phyloP scores from a whole-genome alignment of 92 coral and sea anemone genomes.

The Palythoa grandis region DNA sequence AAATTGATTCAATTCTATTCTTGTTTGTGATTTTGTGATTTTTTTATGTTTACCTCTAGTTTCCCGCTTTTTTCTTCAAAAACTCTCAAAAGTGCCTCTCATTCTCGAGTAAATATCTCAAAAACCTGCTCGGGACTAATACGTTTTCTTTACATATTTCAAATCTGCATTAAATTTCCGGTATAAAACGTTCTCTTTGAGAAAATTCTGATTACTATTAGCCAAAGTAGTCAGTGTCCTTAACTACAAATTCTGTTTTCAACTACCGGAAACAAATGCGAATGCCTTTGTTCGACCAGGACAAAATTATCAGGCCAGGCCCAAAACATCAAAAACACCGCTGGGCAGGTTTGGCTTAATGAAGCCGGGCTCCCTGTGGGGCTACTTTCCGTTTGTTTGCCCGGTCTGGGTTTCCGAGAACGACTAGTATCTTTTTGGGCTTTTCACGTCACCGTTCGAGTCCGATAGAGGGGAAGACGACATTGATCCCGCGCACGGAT shows the following conservation, averaged over 20 bases:
- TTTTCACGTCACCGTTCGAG: too few species aligned
- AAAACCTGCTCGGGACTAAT: conserved; percentile 5
- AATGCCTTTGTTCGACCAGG: too few species aligned
- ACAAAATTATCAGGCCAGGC: too few species aligned
- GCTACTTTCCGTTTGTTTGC: too few species aligned
- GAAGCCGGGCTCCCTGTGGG: too few species aligned
- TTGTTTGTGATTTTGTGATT: conserved; percentile 2
- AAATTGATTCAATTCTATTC: background rate
- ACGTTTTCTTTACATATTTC: background rate
- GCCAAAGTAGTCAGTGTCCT: conserved; percentile 2
- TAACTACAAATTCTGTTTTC: conserved; percentile 2
- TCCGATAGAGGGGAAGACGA: too few species aligned
- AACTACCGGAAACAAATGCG: too few species aligned
- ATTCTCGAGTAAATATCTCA: conserved; percentile 3
- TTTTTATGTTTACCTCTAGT: conserved; percentile 2
- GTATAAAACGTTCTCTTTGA: conserved; percentile 3
- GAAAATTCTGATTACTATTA: background rate
- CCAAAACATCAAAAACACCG: too few species aligned
- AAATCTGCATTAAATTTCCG: conserved; percentile 3
- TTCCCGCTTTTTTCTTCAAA: conserved; percentile 4
- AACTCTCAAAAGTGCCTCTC: conserved; percentile 5
- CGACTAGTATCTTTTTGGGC: too few species aligned
- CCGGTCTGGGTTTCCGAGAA: too few species aligned
- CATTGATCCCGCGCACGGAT: background rate
- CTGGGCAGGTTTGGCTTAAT: too few species aligned